Base-by-base conservation (phyloP, 2,113 vertebrate genomes). In the Phycodurus eques region DNA sequence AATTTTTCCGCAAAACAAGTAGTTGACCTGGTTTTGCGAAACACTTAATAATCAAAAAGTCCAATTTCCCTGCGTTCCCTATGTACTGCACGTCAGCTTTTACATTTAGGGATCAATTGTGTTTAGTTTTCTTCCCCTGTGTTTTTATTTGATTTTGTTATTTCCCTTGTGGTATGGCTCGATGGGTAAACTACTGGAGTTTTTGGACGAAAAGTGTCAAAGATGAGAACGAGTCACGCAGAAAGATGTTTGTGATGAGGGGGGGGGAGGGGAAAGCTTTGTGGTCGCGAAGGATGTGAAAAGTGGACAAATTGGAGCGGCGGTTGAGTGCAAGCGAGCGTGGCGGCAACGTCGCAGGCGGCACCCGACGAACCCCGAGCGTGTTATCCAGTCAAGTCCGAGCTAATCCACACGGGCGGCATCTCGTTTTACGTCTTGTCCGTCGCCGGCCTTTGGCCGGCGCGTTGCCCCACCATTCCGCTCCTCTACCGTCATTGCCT, bases 371-470 rank as follows among this genome's bases (percentile, higher is more conserved):
- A 71, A 71, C 56, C 72, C 67, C 75, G 80, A 3, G 46, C 73
- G 74, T 74, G 74, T 87, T 83, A 86, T 86, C 77, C 78, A 81
- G 74, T 80, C 69, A 67, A 76, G 74, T 74, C 46, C 49, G 64
- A 83, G 62, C 73, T 70, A 70, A 80, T 49, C 54, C 72, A 70
- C 67, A 43, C 35, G 54, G 68, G 53, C 8, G 63, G 71, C 78
- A 71, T n/a, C 43, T 17, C 69, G 39, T 64, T 64, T 84, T 35
- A 79, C 78, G 80, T 83, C 78, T 79, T 86, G 75, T 80, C 72
- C 67, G 13, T 39, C 73, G 70, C 35, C 73, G 71, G 78, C 86
- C 85, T 88, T 81, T 77, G 85, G 88, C 80, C 85, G 85, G 83
- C 87, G 87, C 80, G 85, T 79, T 81, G 83, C 82, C 75, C 84